Evolutionary conservation across 1,140 invertebrate genomes (phyloP).

Genomic region (Dinoponera quadriceps): DNA sequence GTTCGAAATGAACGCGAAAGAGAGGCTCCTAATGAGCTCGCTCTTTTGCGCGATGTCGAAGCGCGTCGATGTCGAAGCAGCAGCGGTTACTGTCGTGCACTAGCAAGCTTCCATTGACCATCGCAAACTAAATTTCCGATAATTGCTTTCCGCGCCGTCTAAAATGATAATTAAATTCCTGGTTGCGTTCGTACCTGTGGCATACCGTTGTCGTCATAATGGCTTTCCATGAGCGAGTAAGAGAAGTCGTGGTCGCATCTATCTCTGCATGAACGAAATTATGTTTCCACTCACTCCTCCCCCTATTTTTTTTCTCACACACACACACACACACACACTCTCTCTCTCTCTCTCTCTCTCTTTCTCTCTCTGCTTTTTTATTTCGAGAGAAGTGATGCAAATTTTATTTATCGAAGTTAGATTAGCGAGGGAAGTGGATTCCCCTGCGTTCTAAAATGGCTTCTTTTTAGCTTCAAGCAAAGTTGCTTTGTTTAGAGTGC

Average conservation of each 20-base stretch:
- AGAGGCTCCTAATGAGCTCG: constrained; percentile 61
- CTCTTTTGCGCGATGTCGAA: constrained; percentile 56
- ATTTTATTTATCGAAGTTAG: neutral
- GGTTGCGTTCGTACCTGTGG: constrained; percentile 70
- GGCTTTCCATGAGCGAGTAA: constrained; percentile 43
- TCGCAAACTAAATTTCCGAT: constrained; percentile 83
- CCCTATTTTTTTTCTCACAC: too few species aligned
- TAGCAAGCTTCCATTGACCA: constrained; percentile 76
- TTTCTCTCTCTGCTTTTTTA: too few species aligned
- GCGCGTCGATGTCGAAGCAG: constrained; percentile 29
- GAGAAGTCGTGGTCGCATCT: constrained; percentile 45
- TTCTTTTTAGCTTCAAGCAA: too few species aligned
- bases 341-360: too few species aligned
- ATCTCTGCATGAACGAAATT: neutral
- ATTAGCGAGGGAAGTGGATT: neutral
- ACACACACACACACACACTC: too few species aligned
- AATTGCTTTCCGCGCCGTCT: constrained; percentile 82
- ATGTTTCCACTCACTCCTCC: too few species aligned
- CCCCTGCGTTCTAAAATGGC: neutral
- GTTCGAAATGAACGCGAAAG: constrained; percentile 25
- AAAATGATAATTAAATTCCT: constrained; percentile 85
- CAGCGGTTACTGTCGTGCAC: constrained; percentile 37
- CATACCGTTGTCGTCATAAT: constrained; percentile 67
- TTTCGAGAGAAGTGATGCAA: constrained; percentile 14
- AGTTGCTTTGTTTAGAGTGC: too few species aligned